Conservation (phyloP, 2,888 invertebrate species). For the Noctua pronuba region DNA sequence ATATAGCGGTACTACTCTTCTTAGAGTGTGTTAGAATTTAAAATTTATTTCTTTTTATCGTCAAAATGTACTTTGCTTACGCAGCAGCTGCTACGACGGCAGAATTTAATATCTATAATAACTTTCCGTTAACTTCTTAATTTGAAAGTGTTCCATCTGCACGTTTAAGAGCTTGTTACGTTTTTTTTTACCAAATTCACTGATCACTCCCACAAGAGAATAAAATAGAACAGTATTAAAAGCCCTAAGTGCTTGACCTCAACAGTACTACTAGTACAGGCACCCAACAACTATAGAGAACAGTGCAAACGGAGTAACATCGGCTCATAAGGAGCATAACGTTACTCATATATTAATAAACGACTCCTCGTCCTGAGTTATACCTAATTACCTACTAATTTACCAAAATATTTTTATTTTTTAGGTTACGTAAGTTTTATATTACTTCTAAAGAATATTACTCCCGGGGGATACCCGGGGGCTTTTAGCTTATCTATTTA, state of each 20-base stretch:
- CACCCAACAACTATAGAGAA: conserved; percentile 12
- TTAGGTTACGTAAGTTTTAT: not conserved
- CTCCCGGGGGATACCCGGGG: not conserved
- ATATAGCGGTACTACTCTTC: conserved; percentile 20
- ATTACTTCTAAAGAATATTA: not conserved
- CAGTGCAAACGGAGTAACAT: conserved; percentile 6
- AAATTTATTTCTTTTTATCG: not conserved
- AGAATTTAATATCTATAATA: not conserved
- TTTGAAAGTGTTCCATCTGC: not conserved
- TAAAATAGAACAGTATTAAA: not conserved
- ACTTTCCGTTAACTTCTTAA: not conserved
- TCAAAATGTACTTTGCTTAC: not conserved
- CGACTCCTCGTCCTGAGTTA: not conserved
- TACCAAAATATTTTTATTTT: not conserved
- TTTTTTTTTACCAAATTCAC: not conserved
- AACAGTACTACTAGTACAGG: not conserved
- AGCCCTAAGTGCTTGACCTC: not conserved
- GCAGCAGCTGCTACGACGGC: too few species aligned
- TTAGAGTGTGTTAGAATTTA: not conserved
- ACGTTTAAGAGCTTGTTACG: not conserved
- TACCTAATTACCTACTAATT: conserved; percentile 1
- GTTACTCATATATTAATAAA: not conserved
- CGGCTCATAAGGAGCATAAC: not conserved
- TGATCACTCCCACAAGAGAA: not conserved
- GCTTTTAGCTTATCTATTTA: conserved; percentile 5